Evolutionary conservation across 1,140 invertebrate genomes (phyloP), one percentile per base, ranked within the genome.

Genomic region (Ladona fulva): DNA sequence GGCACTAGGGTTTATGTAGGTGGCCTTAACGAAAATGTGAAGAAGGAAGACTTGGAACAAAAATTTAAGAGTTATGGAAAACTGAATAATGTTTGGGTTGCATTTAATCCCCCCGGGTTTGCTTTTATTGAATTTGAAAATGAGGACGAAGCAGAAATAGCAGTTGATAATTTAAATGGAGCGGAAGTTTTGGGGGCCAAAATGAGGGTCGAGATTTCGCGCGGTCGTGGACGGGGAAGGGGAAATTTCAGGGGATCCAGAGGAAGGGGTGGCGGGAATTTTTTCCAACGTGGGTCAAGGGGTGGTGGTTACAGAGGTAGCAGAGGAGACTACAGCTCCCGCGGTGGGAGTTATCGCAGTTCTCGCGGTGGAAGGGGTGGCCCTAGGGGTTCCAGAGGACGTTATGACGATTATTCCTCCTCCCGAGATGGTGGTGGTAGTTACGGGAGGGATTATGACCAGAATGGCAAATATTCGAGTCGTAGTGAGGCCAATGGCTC

Each of bases 101-200:
- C 95, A 42, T 92, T 96, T 83, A 97, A 97, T 85, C 96, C 95
- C 80, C 95, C 92, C 81, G 96, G 97, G 80, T 99, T 99, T 89
- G 98, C 97, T 76, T 99, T 99, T 89, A 94, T 99, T 83, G 97
- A 99, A 87, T 99, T 98, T 89, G 94, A 97, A 86, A 96, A 97
- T 85, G 89, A 91, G 82, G 92, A 95, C 83, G 96, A 99, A 87
- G 97, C 97, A 37, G 94, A 97, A 84, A 92, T 96, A 85, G 96
- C 97, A 44, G 96, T 95, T 84, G 92, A 92, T 85, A 93, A 90
- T 81, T 89, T 98, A 83, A 97, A 99, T 86, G 96, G 96, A 79
- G 91, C 91, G 79, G 92, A 93, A 82, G 88, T 94, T 80, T 86
- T 93, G 85, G 93, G 93, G 79, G 91, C 91, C 78, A 94, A 93